Percentiles rank a stretch among this genome's conserved stretches.
These are phyloP conservation scores for Apis mellifera DNA, from an alignment of 1,140 invertebrate genomes.

Conservation along the genomic window DNA sequence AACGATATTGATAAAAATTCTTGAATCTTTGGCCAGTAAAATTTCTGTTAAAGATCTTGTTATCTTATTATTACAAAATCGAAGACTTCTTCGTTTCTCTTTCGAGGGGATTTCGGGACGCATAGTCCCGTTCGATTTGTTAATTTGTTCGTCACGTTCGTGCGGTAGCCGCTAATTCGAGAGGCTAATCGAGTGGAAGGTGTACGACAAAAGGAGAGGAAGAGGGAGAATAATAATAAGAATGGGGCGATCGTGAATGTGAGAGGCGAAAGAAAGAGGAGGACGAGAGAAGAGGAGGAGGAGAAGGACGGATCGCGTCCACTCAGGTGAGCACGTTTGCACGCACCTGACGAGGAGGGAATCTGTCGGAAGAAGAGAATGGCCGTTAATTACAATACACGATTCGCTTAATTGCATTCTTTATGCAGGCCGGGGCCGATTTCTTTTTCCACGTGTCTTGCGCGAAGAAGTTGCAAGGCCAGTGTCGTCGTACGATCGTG, in stretches of 20 bases:
- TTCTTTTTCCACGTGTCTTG: slow-evolving; percentile 61
- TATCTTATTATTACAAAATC: no score
- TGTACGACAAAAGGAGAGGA: not conserved
- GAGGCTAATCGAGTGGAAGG: slow-evolving; percentile 33
- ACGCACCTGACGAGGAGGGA: slow-evolving; percentile 59
- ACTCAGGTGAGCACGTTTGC: slow-evolving; percentile 56
- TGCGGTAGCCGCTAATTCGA: slow-evolving; percentile 44
- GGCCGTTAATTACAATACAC: slow-evolving; percentile 70
- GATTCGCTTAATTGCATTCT: slow-evolving; percentile 75
- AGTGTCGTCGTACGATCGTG: slow-evolving; percentile 47
- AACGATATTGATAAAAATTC: no score
- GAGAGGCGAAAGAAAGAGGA: not conserved
- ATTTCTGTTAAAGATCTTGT: no score
- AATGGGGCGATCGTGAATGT: no score
- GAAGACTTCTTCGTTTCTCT: no score
- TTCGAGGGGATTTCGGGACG: not conserved
- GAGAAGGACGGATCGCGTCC: slow-evolving; percentile 54
- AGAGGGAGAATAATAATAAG: not conserved
- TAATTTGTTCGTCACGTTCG: slow-evolving; percentile 50
- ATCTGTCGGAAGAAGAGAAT: slow-evolving; percentile 63
- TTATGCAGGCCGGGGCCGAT: slow-evolving; percentile 66
- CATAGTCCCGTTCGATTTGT: slow-evolving; percentile 39
- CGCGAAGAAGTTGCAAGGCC: slow-evolving; percentile 62
- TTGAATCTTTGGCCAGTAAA: no score
- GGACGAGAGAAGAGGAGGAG: not conserved